phyloP scores from a whole-genome alignment of 2,113 vertebrate genomes.

The Phylloscopus trochiloides region DNA sequence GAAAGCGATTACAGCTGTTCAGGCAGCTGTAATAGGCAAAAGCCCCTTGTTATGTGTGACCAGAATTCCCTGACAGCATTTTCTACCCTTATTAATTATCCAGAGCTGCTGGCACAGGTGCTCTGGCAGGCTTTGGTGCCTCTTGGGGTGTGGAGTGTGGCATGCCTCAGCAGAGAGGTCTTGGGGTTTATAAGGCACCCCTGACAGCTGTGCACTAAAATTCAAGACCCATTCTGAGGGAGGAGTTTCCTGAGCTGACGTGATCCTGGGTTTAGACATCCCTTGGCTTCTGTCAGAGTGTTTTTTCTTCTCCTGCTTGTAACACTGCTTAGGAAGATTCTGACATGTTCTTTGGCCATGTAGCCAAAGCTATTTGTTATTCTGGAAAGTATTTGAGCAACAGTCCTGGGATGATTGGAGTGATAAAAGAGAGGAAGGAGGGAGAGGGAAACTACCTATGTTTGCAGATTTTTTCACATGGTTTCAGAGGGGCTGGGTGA shows the following conservation, averaged over 20 bases:
- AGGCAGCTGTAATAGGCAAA: background rate
- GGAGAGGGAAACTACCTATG: background rate
- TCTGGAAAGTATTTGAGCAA: background rate
- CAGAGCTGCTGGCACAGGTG: accelerated
- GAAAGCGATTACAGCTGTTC: background rate
- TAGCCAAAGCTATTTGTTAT: background rate
- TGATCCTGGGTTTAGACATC: background rate
- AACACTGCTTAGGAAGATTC: background rate
- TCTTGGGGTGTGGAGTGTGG: background rate
- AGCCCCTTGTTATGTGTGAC: background rate
- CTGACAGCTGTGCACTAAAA: background rate
- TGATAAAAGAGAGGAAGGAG: background rate
- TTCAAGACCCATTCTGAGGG: background rate
- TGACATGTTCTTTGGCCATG: background rate
- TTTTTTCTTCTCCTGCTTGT: background rate
- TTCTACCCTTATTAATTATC: background rate
- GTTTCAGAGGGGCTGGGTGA: background rate
- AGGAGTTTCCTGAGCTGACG: background rate
- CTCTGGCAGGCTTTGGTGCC: background rate
- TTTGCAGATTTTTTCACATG: background rate
- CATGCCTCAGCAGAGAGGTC: background rate
- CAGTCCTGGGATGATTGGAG: background rate
- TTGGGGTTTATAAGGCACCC: background rate
- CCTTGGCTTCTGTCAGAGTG: background rate
- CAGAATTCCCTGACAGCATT: background rate